Evolutionary conservation across 1,140 invertebrate species (phyloP).

Genomic region (Hylaeus volcanicus): DNA sequence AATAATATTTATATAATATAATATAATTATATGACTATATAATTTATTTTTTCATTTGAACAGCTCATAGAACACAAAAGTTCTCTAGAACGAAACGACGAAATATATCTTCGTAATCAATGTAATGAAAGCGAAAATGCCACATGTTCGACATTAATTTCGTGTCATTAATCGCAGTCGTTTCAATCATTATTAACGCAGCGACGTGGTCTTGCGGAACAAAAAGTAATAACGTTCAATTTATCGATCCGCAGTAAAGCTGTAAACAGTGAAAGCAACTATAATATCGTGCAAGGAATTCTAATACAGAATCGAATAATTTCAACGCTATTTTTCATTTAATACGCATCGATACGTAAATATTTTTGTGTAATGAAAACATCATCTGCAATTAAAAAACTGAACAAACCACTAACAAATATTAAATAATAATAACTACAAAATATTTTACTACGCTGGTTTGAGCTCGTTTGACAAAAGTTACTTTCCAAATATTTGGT

Average conservation of each 20-base stretch:
- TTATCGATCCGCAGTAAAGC: conserved; percentile 49
- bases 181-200: conserved; percentile 26
- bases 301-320: neutral
- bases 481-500: too few species aligned
- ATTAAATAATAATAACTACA: too few species aligned
- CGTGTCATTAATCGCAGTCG: conserved; percentile 9
- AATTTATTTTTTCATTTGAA: neutral
- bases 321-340: too few species aligned
- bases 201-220: conserved; percentile 1
- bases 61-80: neutral
- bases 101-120: conserved; percentile 10
- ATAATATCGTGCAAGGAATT: conserved; percentile 19
- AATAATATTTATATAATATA: too few species aligned
- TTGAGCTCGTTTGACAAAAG: too few species aligned
- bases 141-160: conserved; percentile 1
- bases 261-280: conserved; percentile 46
- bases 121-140: conserved; percentile 1
- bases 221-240: conserved; percentile 46
- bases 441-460: too few species aligned
- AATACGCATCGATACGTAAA: too few species aligned
- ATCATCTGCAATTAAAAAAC: too few species aligned
- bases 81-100: neutral
- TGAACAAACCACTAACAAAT: too few species aligned
- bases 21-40: neutral
- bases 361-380: too few species aligned